Evolutionary conservation across 1,140 invertebrate genomes (phyloP).

Genomic region (Liolophura sinensis): DNA sequence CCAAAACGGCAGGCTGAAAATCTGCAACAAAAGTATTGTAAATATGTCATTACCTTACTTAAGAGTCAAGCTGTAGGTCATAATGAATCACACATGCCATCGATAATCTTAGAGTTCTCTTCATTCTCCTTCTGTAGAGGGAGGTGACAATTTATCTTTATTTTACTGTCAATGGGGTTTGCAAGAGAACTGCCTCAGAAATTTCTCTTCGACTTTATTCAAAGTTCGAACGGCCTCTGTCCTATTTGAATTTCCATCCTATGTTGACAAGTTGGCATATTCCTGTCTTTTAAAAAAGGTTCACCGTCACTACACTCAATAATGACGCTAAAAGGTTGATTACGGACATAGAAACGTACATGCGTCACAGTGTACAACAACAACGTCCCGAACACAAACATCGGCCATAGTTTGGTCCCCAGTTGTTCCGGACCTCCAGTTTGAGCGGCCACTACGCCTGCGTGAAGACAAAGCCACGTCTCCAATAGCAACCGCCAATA

Average conservation of each 20-base stretch:
- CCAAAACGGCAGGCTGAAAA: slow-evolving; percentile 21
- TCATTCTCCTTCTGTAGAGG: not conserved
- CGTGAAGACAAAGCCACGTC: slow-evolving; percentile 14
- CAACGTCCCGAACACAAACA: slow-evolving; percentile 19
- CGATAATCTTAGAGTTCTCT: not conserved
- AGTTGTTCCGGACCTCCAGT: slow-evolving; percentile 13
- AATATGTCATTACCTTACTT: not conserved
- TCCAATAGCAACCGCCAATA: slow-evolving; percentile 20
- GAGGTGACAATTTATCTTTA: not conserved
- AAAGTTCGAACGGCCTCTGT: no score
- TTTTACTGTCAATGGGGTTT: no score
- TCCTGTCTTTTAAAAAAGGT: no score
- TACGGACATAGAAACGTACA: slow-evolving; percentile 4
- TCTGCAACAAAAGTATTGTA: slow-evolving; percentile 8
- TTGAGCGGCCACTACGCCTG: slow-evolving; percentile 12
- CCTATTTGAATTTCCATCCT: no score
- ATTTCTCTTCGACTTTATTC: no score
- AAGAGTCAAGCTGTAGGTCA: no score
- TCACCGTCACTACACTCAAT: no score
- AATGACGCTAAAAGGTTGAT: no score
- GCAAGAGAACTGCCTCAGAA: no score
- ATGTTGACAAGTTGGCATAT: no score
- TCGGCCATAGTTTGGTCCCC: slow-evolving; percentile 15
- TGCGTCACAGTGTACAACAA: slow-evolving; percentile 11
- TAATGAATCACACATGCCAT: not conserved